Percentiles rank a stretch among this genome's conserved stretches.
Evolutionary conservation across 2,888 invertebrate genomes (phyloP).

Genomic region (Priocnemis perturbator): DNA sequence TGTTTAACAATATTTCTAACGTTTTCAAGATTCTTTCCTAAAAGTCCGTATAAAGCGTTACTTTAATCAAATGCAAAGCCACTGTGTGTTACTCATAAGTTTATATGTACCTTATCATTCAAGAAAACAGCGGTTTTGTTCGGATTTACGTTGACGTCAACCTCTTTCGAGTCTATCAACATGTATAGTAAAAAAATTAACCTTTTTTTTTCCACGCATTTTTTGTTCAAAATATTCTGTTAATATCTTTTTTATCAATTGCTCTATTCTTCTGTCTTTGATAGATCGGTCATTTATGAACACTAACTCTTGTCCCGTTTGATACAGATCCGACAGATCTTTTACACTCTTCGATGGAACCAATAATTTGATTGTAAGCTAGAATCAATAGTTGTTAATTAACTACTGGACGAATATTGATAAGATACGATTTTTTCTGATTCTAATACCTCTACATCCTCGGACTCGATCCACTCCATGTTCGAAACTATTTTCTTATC

Average conservation of each 20-base stretch:
- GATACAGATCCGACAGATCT: constrained; percentile 53
- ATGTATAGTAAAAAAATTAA: constrained; percentile 76
- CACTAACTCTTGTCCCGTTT: constrained; percentile 65
- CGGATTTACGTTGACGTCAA: constrained; percentile 80
- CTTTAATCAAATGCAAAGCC: background rate
- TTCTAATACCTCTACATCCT: constrained; percentile 52
- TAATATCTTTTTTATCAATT: constrained; percentile 75
- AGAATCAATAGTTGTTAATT: constrained; percentile 1
- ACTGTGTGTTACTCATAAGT: background rate
- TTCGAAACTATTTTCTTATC: constrained; percentile 61
- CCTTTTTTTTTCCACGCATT: constrained; percentile 70
- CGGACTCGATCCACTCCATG: constrained; percentile 60
- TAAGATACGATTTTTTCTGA: background rate
- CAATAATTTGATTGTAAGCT: constrained; percentile 50
- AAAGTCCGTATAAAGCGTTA: constrained; percentile 5
- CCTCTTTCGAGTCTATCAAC: constrained; percentile 71
- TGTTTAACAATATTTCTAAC: constrained; percentile 57
- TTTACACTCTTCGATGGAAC: constrained; percentile 68
- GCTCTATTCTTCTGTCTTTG: constrained; percentile 76
- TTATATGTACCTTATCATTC: constrained; percentile 74
- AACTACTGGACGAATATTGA: background rate
- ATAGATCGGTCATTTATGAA: constrained; percentile 79
- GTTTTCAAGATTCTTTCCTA: constrained; percentile 57
- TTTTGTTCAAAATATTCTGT: constrained; percentile 70
- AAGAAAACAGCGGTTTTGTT: constrained; percentile 78